Percentiles rank a stretch among this genome's conserved stretches.
These are phyloP conservation scores for Cheilosia vernalis DNA, from an alignment of 2,888 invertebrate genomes.

Conservation along the genomic window DNA sequence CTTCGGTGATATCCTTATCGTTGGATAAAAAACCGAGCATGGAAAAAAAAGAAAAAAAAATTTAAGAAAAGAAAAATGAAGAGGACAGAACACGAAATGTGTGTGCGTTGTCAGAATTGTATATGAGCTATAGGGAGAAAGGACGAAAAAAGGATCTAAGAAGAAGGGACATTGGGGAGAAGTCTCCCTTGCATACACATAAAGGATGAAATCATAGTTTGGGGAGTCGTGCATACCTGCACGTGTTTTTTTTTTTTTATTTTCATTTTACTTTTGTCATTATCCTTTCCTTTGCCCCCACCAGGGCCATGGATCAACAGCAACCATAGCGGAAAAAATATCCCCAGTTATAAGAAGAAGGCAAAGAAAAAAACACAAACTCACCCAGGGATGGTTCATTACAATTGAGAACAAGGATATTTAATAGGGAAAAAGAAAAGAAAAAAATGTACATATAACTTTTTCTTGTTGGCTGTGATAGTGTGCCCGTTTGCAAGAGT, in stretches of 20 bases:
- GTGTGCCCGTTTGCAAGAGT: conserved; percentile 36
- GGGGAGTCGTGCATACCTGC: conserved; percentile 22
- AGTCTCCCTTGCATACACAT: conserved; percentile 1
- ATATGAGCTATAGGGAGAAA: conserved; percentile 6
- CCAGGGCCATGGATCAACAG: neutral
- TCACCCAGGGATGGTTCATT: conserved; percentile 42
- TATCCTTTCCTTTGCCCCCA: conserved; percentile 4
- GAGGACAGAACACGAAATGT: neutral
- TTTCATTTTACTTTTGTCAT: neutral
- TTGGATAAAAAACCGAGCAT: conserved; percentile 16
- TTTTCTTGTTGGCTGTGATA: conserved; percentile 39
- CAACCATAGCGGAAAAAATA: neutral
- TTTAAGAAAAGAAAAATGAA: conserved; percentile 25
- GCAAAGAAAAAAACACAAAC: neutral
- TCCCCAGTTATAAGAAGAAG: neutral
- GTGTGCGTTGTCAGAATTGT: conserved; percentile 12
- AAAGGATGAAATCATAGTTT: conserved; percentile 2
- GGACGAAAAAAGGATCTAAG: neutral
- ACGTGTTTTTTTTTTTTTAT: too few species aligned
- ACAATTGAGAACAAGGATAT: conserved; percentile 40
- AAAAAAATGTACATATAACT: conserved; percentile 17
- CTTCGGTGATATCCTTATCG: conserved; percentile 24
- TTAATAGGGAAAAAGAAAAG: neutral
- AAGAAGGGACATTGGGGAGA: conserved; percentile 35
- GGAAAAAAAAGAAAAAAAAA: neutral